phyloP scores from a whole-genome alignment of 2,888 invertebrate species.

The Clivina fossor region DNA sequence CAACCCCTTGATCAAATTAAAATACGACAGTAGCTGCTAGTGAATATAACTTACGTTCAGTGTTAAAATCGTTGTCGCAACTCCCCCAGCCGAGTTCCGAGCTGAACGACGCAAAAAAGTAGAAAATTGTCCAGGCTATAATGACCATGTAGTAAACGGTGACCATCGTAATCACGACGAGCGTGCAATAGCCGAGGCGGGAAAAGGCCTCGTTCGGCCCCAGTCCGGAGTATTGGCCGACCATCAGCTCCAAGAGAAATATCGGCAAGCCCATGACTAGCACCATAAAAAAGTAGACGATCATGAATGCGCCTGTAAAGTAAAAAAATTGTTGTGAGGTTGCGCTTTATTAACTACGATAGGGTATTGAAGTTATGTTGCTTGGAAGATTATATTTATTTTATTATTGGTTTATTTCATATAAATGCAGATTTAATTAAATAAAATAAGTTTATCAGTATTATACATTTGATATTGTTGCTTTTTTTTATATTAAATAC shows the following conservation, averaged over 20 bases:
- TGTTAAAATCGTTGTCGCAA: conserved; percentile 65
- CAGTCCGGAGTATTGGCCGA: conserved; percentile 77
- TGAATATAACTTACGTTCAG: conserved; percentile 60
- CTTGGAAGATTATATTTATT: too few species aligned
- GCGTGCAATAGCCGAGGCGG: conserved; percentile 66
- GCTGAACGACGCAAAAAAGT: conserved; percentile 69
- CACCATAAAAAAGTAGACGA: conserved; percentile 74
- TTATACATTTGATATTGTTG: too few species aligned
- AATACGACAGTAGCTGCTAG: too few species aligned
- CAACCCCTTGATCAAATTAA: too few species aligned
- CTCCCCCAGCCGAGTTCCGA: conserved; percentile 68
- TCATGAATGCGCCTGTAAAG: conserved; percentile 71
- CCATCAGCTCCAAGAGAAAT: conserved; percentile 75
- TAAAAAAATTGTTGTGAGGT: neutral
- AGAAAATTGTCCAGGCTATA: conserved; percentile 76
- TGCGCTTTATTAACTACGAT: too few species aligned
- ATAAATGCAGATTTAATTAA: too few species aligned
- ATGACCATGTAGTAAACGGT: conserved; percentile 81
- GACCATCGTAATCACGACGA: conserved; percentile 70
- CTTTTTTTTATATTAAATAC: too few species aligned
- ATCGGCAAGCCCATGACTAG: conserved; percentile 77
- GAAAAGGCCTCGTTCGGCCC: conserved; percentile 69
- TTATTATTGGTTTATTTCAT: too few species aligned
- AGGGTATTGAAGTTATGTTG: too few species aligned
- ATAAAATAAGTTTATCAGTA: too few species aligned